Base-by-base conservation (phyloP, 1,140 invertebrate genomes). In the Trichomalopsis sarcophagae region DNA sequence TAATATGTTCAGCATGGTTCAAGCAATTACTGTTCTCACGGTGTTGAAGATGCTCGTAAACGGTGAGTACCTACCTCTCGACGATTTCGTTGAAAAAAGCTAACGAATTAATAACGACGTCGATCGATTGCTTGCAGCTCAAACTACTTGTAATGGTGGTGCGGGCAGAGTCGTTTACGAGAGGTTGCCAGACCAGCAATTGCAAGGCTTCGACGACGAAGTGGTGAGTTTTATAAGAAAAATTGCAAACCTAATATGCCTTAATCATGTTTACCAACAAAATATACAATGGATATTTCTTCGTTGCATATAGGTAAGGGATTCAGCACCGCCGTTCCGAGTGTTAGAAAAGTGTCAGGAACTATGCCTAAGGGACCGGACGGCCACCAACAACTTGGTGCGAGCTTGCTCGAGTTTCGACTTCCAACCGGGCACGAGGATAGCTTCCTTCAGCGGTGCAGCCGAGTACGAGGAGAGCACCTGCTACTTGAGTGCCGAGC, bases 131-230 rank as follows among this genome's bases (percentile, higher is more conserved):
- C 50, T 36, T 40, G 0, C 92, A 97, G 97, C 96, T 86, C 97
- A 98, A 96, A 98, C 97, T 87, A 97, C 97, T 82, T 98, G 97
- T 91, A 98, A 98, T 90, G 96, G 97, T 92, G 97, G 97, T 68
- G 91, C 93, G 76, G 97, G 97, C 27, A 95, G 97, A 89, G 95
- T 98, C 23, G 96, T 97, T 91, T 98, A 98, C 89, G 97, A 98
- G 93, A 95, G 97, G 91, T 91, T 98, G 89, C 97, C 97, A 27
- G 97, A 98, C 91, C 97, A 97, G 89, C 97, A 98, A 91, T 94
- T 98, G 62, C 97, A 97, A 93, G 97, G 96, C 81, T 97, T 97
- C 88, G 97, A 97, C 88, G 97, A 97, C 90, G 97, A 98, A 91
- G 95, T 97, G 88, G 97, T 98, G 92, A 93, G 95, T 94, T 14